Percentiles rank a stretch among this genome's conserved stretches.
phyloP scores from a whole-genome alignment of 1,140 invertebrate genomes.

The Aphelenchoides besseyi region DNA sequence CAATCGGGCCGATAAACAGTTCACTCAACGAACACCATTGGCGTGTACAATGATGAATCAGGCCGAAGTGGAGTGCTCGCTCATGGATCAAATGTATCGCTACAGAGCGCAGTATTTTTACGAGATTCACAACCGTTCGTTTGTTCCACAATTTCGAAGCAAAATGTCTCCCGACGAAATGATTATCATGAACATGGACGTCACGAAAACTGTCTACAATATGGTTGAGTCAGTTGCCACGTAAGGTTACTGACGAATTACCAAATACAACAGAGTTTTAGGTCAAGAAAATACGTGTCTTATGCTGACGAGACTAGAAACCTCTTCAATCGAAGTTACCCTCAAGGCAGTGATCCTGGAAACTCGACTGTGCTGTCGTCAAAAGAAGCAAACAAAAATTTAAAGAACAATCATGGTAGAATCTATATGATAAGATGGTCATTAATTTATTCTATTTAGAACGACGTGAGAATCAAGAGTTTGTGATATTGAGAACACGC shows the following conservation, averaged over 20 bases:
- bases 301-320: no score
- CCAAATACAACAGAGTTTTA: no score
- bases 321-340: no score
- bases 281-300: no score
- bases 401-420: no score
- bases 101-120: slow-evolving; percentile 9
- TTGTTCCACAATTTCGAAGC: background rate
- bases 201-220: slow-evolving; percentile 1
- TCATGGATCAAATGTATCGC: slow-evolving; percentile 22
- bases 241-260: background rate
- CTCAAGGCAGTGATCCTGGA: no score
- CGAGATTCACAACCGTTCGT: background rate
- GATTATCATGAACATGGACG: slow-evolving; percentile 15
- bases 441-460: background rate
- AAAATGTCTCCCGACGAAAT: slow-evolving; percentile 11
- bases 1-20: background rate
- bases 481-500: background rate
- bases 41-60: background rate
- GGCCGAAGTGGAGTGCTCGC: background rate
- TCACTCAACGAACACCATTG: background rate
- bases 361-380: no score
- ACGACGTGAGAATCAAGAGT: background rate
- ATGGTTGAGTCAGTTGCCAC: slow-evolving; percentile 6
- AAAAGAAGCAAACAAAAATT: no score
- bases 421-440: no score